Evolutionary conservation across 2,113 vertebrate species (phyloP).

Genomic region (Chrysemys picta): DNA sequence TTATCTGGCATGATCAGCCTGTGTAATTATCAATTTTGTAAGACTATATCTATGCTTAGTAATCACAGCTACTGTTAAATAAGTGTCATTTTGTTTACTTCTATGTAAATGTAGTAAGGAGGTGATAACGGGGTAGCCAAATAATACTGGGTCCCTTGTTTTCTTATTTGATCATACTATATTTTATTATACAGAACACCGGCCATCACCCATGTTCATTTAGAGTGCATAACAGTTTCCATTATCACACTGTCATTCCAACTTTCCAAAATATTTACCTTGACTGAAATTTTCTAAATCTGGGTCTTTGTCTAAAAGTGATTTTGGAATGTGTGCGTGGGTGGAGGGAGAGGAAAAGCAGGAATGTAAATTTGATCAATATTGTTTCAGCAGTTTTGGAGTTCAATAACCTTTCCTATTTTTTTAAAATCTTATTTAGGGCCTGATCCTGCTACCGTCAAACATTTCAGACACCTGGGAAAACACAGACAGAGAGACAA

Average conservation of each 20-base stretch:
- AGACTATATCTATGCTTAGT: background rate
- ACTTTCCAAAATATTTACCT: background rate
- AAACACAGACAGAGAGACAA: background rate
- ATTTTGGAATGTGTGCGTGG: background rate
- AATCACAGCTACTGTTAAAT: slow-evolving; percentile 20
- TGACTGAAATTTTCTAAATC: background rate
- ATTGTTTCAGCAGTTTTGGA: background rate
- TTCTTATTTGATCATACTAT: background rate
- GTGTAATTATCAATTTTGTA: slow-evolving; percentile 58
- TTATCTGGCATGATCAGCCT: slow-evolving; percentile 47
- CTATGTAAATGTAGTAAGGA: background rate
- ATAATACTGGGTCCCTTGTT: background rate
- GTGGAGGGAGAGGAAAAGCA: background rate
- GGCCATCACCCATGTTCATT: background rate
- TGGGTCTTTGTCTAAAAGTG: background rate
- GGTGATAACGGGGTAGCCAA: background rate
- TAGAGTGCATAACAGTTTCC: background rate
- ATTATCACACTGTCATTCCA: background rate
- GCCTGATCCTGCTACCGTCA: background rate
- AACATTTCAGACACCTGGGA: background rate
- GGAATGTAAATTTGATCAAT: background rate
- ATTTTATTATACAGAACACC: background rate
- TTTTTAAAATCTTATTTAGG: background rate
- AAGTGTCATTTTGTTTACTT: background rate
- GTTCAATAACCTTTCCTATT: background rate